Conservation (phyloP, 2,888 invertebrate species). For the Amphimallon solstitiale region DNA sequence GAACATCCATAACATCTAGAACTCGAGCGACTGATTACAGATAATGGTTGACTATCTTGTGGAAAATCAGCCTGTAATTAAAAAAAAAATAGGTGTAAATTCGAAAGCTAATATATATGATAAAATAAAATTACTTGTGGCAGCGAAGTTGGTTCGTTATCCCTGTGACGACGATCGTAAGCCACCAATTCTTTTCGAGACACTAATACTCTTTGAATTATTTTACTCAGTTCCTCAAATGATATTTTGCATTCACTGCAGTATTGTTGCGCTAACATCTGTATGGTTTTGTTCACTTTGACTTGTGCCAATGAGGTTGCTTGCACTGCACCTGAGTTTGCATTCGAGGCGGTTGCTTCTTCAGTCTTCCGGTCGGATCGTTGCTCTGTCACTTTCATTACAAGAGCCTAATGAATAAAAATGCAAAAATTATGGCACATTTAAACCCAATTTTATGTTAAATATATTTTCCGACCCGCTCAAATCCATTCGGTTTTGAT, state of each 20-base stretch:
- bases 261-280: slow-evolving; percentile 93
- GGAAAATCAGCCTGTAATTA: slow-evolving; percentile 15
- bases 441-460: too few species aligned
- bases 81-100: not conserved
- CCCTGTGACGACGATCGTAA: slow-evolving; percentile 87
- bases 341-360: slow-evolving; percentile 48
- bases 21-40: slow-evolving; percentile 36
- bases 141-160: slow-evolving; percentile 58
- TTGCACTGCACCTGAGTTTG: slow-evolving; percentile 47
- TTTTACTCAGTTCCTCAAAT: slow-evolving; percentile 93
- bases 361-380: slow-evolving; percentile 74
- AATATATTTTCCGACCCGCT: too few species aligned
- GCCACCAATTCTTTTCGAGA: slow-evolving; percentile 91
- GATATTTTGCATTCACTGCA: slow-evolving; percentile 94
- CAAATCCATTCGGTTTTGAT: too few species aligned
- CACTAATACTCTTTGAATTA: slow-evolving; percentile 89
- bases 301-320: slow-evolving; percentile 57
- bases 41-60: slow-evolving; percentile 26
- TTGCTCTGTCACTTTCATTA: slow-evolving; percentile 90
- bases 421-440: not conserved
- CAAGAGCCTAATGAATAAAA: slow-evolving; percentile 68
- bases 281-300: slow-evolving; percentile 88
- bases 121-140: slow-evolving; percentile 28
- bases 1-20: slow-evolving; percentile 85
- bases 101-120: too few species aligned